phyloP scores from a whole-genome alignment of 1,140 invertebrate species.

The Drosophila kanapiae region DNA sequence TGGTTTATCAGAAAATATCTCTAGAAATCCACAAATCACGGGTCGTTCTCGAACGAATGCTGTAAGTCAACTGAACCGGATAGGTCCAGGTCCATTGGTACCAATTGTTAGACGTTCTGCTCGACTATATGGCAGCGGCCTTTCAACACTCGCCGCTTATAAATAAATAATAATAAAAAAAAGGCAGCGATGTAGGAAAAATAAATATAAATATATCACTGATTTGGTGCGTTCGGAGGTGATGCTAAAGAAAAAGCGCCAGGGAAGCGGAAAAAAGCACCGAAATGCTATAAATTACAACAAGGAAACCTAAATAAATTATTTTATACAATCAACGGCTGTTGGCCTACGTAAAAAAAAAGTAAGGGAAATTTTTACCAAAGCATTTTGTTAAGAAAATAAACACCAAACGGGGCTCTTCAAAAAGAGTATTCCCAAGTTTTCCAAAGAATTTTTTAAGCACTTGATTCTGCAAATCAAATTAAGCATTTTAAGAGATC shows the following conservation, averaged over 20 bases:
- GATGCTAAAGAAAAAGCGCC: constrained; percentile 30
- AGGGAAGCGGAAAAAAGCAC: constrained; percentile 34
- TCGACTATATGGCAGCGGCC: constrained; percentile 46
- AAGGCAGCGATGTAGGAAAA: constrained; percentile 63
- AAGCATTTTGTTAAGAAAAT: constrained; percentile 20
- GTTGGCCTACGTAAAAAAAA: constrained; percentile 26
- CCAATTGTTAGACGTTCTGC: constrained; percentile 60
- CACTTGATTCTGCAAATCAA: constrained; percentile 48
- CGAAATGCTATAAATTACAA: constrained; percentile 70
- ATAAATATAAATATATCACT: constrained; percentile 76
- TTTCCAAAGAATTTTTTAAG: constrained; percentile 14
- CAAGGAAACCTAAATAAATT: constrained; percentile 44
- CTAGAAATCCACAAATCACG: constrained; percentile 12
- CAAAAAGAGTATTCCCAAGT: constrained; percentile 44
- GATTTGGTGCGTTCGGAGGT: constrained; percentile 45
- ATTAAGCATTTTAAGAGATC: constrained; percentile 69
- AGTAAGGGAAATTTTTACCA: constrained; percentile 12
- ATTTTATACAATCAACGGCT: constrained; percentile 40
- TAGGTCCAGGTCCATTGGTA: constrained; percentile 53
- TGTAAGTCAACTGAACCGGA: constrained; percentile 81
- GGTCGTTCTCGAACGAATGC: constrained; percentile 70
- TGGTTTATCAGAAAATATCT: constrained; percentile 8
- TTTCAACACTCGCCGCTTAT: constrained; percentile 76
- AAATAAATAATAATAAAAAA: constrained; percentile 79
- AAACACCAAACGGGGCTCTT: constrained; percentile 20